Base-by-base conservation (phyloP, 2,797 vertebrate genomes). In the Semaprochilodus insignis region DNA sequence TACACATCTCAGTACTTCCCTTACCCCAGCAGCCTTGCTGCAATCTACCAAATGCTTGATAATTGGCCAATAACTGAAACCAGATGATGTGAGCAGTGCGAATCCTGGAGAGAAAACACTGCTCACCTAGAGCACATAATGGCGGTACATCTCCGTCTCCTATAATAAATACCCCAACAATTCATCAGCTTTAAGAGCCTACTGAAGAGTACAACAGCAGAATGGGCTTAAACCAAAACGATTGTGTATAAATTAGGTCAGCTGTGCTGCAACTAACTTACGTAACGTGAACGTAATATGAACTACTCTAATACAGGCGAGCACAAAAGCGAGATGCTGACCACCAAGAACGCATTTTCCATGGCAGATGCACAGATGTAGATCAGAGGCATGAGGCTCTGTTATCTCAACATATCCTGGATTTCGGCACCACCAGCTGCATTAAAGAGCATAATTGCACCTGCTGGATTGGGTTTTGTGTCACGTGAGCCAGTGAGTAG, bases 161-260 rank as follows among this genome's bases (percentile, higher is more conserved):
- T 48, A 70, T 11, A 55, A 25, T 31, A 52, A 48, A 40, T 16
- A 59, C 55, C 23, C 23, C 51, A 19, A 36, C 27, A 59, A 57
- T n/a, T n/a, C n/a, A 1, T 3, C 40, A 17, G 31, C 6, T 76
- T 21, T 14, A 19, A 13, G 25, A 21, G 71, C 16, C 70, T 17
- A 70, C 19, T 72, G 48, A 51, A 54, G 11, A 55, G 16, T 8
- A 73, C 4, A 73, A 5, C 16, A 23, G 8, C 74, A 65, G 6
- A 77, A 84, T 8, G 5, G 59, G 13, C 63, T 31, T 40, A 23
- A 54, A 66, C 21, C 34, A 44, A 40, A 55, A 52, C 55, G 62
- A 60, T n/a, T 70, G 6, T 19, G 44, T 62, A 17, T 3, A 81
- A 85, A 81, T 40, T 55, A 76, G 81, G 73, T 67, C 81, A 83